Evolutionary conservation across 2,888 invertebrate species (phyloP).

Genomic region (Drosophila suboccidentalis): DNA sequence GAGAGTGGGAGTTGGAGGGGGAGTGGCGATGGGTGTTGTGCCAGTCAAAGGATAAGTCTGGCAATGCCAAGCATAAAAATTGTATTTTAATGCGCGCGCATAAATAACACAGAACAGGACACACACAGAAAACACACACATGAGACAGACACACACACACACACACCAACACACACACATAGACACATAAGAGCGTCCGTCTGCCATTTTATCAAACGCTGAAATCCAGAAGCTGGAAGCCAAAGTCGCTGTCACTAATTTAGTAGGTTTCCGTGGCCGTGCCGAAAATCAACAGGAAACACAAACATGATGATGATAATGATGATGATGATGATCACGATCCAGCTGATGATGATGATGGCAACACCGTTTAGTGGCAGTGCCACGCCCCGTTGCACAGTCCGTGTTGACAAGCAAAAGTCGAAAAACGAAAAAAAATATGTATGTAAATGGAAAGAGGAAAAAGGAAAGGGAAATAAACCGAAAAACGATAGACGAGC

Average conservation of each 20-base stretch:
- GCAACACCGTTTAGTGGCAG: constrained; percentile 61
- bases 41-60: constrained; percentile 78
- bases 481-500: constrained; percentile 53
- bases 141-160: constrained; percentile 48
- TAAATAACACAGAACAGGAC: constrained; percentile 79
- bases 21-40: constrained; percentile 21
- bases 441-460: constrained; percentile 3
- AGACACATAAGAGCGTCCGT: constrained; percentile 17
- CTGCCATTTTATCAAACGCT: constrained; percentile 74
- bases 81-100: constrained; percentile 81
- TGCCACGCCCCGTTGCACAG: constrained; percentile 73
- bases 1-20: constrained; percentile 6
- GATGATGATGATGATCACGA: constrained; percentile 11
- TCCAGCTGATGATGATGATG: constrained; percentile 41
- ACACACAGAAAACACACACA: constrained; percentile 35
- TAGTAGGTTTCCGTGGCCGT: constrained; percentile 69
- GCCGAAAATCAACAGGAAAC: constrained; percentile 81
- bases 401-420: constrained; percentile 63
- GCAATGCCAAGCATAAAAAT: constrained; percentile 77
- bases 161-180: constrained; percentile 40
- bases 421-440: constrained; percentile 11
- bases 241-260: constrained; percentile 76
- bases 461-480: constrained; percentile 13
- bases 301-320: constrained; percentile 60
- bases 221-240: constrained; percentile 61